Evolutionary conservation across 2,888 invertebrate species (phyloP).

Genomic region (Ganaspis brasiliensis): DNA sequence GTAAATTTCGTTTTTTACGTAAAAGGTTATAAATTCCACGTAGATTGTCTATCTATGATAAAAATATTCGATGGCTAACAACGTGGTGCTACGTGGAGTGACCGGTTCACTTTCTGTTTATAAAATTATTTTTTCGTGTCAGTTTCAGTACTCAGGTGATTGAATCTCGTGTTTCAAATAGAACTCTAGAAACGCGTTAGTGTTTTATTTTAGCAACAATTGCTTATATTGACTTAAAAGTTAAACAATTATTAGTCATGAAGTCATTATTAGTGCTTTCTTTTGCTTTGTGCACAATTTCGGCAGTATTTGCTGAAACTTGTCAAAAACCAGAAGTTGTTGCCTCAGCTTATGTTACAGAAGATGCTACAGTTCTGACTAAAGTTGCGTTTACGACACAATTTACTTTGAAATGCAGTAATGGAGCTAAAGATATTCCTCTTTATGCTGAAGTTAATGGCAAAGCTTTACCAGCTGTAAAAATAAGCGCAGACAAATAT

Average conservation of each 20-base stretch:
- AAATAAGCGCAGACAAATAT: constrained; percentile 88
- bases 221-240: not conserved
- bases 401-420: constrained; percentile 91
- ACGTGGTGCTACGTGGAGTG: constrained; percentile 34
- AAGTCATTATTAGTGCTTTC: constrained; percentile 51
- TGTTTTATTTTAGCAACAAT: not conserved
- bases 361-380: constrained; percentile 95
- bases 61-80: constrained; percentile 11
- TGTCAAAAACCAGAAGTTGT: constrained; percentile 86
- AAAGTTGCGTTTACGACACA: constrained; percentile 95
- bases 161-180: not conserved
- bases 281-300: constrained; percentile 44
- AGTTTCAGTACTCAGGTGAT: not conserved
- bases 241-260: constrained; percentile 56
- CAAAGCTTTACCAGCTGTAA: constrained; percentile 91
- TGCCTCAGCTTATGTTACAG: constrained; percentile 93
- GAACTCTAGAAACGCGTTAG: too few species aligned
- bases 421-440: constrained; percentile 85
- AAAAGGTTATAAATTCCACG: too few species aligned
- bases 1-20: too few species aligned
- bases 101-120: not conserved
- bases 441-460: constrained; percentile 95
- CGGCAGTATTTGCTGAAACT: constrained; percentile 71
- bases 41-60: too few species aligned
- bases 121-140: not conserved